These are phyloP conservation scores for Drosophila demipolita DNA, from an alignment of 2,888 invertebrate species.

Conservation along the genomic window DNA sequence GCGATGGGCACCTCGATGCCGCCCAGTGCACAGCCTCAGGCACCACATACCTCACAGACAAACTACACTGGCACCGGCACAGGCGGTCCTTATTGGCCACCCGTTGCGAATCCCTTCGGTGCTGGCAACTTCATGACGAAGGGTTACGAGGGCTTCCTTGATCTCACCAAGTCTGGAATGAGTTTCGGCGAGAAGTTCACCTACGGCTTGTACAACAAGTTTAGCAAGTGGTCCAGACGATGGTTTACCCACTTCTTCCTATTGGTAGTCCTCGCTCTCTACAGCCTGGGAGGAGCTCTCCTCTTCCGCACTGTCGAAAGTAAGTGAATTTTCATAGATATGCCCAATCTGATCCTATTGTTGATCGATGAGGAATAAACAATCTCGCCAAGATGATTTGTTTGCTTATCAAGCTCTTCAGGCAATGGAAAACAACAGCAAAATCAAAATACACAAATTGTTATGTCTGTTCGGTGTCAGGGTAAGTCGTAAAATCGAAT, in stretches of 20 bases:
- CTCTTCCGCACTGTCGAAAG: constrained; percentile 93
- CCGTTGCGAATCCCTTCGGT: constrained; percentile 85
- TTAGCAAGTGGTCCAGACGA: constrained; percentile 90
- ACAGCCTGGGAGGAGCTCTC: constrained; percentile 92
- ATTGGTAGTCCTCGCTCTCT: constrained; percentile 90
- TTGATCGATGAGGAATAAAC: constrained; percentile 21
- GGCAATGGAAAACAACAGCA: constrained; percentile 46
- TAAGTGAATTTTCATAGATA: constrained; percentile 81
- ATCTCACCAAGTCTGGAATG: constrained; percentile 92
- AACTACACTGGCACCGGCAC: constrained; percentile 55
- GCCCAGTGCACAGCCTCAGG: constrained; percentile 70
- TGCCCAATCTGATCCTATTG: neutral
- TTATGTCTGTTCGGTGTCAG: constrained; percentile 15
- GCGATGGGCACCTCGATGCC: constrained; percentile 70
- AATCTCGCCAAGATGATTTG: constrained; percentile 48
- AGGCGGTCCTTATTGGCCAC: constrained; percentile 83
- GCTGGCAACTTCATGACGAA: constrained; percentile 92
- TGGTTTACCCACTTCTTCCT: constrained; percentile 97
- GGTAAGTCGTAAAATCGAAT: constrained; percentile 34
- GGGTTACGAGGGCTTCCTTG: constrained; percentile 91
- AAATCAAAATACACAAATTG: constrained; percentile 53
- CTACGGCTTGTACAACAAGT: constrained; percentile 91
- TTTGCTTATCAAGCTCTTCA: constrained; percentile 65
- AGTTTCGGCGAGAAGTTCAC: constrained; percentile 94
- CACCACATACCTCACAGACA: constrained; percentile 77